Base-by-base conservation (phyloP, 1,140 invertebrate genomes). In the Platorchestia sp. region DNA sequence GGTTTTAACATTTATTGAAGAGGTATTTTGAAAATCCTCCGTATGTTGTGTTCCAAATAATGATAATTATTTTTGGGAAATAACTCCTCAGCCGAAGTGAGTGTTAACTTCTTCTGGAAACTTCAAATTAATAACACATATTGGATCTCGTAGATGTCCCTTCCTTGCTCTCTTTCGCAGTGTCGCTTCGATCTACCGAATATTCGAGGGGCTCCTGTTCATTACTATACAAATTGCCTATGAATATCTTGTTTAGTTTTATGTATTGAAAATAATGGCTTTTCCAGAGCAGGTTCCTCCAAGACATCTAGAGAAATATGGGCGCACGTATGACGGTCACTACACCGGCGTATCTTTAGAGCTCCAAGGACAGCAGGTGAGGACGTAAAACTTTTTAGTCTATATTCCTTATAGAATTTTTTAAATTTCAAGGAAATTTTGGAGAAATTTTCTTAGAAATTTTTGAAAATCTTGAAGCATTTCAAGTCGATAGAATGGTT, bases 251-350 rank as follows among this genome's bases (percentile, higher is more conserved):
- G 59, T 75, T 75, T 75, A 75, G 59, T 75, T 75, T 75, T 75
- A 75, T 75, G 59, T 75, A 75, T 75, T 75, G 59, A 75, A 75
- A 75, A 75, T 75, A 75, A 75, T 75, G 59, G 59, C 59, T 75
- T 75, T 75, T 75, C 59, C 59, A 75, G 59, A 75, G 59, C 59
- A 93, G 91, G 91, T 45, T n/a, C 45, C 91, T 45, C 91, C 91
- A 47, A 45, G 91, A 93, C 45, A 93, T 45, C 91, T 45, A 47
- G 91, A 45, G 40, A 93, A 93, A 44, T 93, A 93, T 44, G 91
- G 91, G 19, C 91, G 45, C 0, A 44, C 91, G 40, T 45, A 44
- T 7, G 91, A 93, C 91, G 91, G 91, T 44, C 43, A 44, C 91
- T 93, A 93, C 91, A 93, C 14, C 10, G 91, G 91, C 5, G 91